Base-by-base conservation (phyloP, 2,113 vertebrate species). In the Grallaria varia region DNA sequence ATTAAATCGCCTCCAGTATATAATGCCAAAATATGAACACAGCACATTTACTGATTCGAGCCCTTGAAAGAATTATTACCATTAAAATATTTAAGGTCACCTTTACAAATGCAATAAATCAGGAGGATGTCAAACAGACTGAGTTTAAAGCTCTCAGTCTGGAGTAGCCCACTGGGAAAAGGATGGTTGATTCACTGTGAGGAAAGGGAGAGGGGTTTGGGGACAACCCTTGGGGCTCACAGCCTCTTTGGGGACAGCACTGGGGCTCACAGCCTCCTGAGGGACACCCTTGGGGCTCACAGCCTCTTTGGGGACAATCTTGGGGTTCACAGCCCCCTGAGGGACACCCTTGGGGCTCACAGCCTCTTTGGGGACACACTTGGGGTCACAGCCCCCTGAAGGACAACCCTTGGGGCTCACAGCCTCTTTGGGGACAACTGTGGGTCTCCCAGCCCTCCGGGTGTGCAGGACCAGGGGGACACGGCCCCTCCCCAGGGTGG, bases 31-130 rank as follows among this genome's bases (percentile, higher is more conserved):
- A 97, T 96, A 97, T 75, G 97, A 97, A 97, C 93, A 93, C 85
- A 87, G 85, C 95, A 87, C 96, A 97, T 94, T 96, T 97, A 93
- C 95, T 84, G 95, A 96, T 96, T 97, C 93, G 53, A 97, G 76
- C 83, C 75, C 92, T 96, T 96, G 96, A 97, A 97, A 97, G 96
- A 97, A 97, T 97, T 97, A 97, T 96, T 95, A 97, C 92, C 97
- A 95, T 96, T 97, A 96, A 97, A 96, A 97, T 95, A 97, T 97
- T 97, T 97, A 97, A 97, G 96, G 97, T 97, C 96, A 97, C 96
- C 96, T 97, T 96, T 96, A 92, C 95, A 95, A 96, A 96, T 12
- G 87, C 87, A 97, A 97, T 97, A 97, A 95, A 96, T 96, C 96
- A 95, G 92, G 67, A 42, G 76, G 85, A 94, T 87, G 95, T 95